These are phyloP conservation scores for Xylocopa sonorina DNA, from an alignment of 1,140 invertebrate genomes.

Conservation along the genomic window DNA sequence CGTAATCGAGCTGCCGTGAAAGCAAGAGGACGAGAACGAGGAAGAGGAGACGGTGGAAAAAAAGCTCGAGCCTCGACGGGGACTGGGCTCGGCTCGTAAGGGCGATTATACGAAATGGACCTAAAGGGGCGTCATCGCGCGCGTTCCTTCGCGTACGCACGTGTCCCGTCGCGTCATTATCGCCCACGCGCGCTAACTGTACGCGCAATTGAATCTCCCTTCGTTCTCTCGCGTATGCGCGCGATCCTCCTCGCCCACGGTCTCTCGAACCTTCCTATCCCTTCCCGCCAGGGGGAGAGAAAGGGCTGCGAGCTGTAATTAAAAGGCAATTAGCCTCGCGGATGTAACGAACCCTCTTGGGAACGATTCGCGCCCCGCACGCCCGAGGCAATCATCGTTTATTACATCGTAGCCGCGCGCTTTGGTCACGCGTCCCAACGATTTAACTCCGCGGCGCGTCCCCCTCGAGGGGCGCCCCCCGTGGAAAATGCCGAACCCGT, in stretches of 20 bases:
- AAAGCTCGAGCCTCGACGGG: conserved; percentile 26
- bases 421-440: too few relatives aligned
- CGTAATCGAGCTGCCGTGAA: conserved; percentile 57
- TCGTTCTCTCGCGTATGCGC: conserved; percentile 12
- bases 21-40: conserved; percentile 43
- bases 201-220: conserved; percentile 73
- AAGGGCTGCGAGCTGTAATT: conserved; percentile 8
- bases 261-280: neutral
- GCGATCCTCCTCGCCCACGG: conserved; percentile 43
- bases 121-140: conserved; percentile 31
- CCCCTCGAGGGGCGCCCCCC: too few relatives aligned
- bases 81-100: conserved; percentile 44
- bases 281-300: neutral
- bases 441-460: too few relatives aligned
- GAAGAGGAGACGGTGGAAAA: conserved; percentile 27
- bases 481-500: neutral
- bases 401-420: neutral
- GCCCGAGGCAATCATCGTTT: neutral
- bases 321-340: conserved; percentile 33
- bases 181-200: conserved; percentile 76
- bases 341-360: neutral
- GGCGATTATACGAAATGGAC: conserved; percentile 51
- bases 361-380: neutral
- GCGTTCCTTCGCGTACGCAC: conserved; percentile 61
- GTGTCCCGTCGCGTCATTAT: conserved; percentile 71